These are phyloP conservation scores for Glaucopsyche alexis DNA, from an alignment of 2,888 invertebrate genomes.

Conservation along the genomic window DNA sequence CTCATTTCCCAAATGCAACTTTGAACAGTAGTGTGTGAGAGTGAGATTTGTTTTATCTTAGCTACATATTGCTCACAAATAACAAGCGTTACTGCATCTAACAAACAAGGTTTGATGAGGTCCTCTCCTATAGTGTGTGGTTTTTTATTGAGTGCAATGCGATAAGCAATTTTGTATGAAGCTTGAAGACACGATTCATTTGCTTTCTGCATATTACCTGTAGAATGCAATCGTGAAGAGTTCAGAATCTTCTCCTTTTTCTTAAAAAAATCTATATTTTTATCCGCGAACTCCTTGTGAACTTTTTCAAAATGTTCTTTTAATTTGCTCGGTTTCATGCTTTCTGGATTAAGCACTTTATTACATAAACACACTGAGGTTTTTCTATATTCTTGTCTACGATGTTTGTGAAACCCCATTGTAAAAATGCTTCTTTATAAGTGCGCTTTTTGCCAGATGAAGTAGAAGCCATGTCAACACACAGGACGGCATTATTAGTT, in stretches of 20 bases:
- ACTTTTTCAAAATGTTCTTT: slow-evolving; percentile 41
- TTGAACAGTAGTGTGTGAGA: slow-evolving; percentile 37
- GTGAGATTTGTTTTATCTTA: slow-evolving; percentile 39
- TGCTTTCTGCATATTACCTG: slow-evolving; percentile 32
- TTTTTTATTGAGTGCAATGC: too few relatives aligned
- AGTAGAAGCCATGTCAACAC: slow-evolving; percentile 26
- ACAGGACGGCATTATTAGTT: too few relatives aligned
- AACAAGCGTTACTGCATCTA: slow-evolving; percentile 39
- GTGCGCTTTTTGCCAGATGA: slow-evolving; percentile 33
- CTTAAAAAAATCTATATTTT: slow-evolving; percentile 34
- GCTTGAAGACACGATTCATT: too few relatives aligned
- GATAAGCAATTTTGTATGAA: too few relatives aligned
- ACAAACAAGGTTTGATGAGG: slow-evolving; percentile 37
- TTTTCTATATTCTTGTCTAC: slow-evolving; percentile 41
- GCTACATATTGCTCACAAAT: slow-evolving; percentile 38
- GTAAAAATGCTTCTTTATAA: slow-evolving; percentile 39
- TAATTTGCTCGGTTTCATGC: slow-evolving; percentile 42
- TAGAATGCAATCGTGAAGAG: slow-evolving; percentile 37
- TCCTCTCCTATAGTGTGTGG: slow-evolving; percentile 29
- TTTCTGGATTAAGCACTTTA: slow-evolving; percentile 42
- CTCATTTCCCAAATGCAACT: slow-evolving; percentile 35
- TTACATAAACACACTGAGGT: slow-evolving; percentile 41
- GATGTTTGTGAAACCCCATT: slow-evolving; percentile 39
- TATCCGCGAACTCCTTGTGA: slow-evolving; percentile 36
- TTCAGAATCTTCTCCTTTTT: slow-evolving; percentile 38